Evolutionary conservation across 2,797 vertebrate species (phyloP), one percentile per base, ranked within the genome.

Genomic region (Amblyopsis hoosieri): DNA sequence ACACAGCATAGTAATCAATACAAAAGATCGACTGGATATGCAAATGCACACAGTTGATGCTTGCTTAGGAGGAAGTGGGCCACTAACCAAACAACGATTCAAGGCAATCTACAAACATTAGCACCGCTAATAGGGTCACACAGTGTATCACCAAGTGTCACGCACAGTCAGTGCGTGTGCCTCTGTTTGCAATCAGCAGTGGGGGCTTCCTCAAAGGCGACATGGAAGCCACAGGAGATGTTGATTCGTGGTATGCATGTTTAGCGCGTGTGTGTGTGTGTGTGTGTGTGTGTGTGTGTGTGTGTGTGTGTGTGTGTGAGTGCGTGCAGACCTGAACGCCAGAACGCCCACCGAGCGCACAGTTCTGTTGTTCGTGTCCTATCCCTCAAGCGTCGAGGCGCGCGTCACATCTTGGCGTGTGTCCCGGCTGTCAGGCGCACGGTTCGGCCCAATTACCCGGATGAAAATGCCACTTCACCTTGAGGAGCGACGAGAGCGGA

Each of bases 1-100:
- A 66, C 72, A 78, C 81, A 80, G 81, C 85, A 82, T 80, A 63
- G 84, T 73, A 88, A 90, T 90, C 88, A 86, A 90, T 90, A 84
- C 66, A 50, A 29, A 63, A 54, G 63, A 86, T 87, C 74, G 83
- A 89, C 78, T 78, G 76, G 76, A 82, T 85, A 76, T 81, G 79
- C 86, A 87, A 91, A 91, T 85, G 87, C 84, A 80, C 57, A 13
- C 59, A 55, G 66, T 54, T 68, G 64, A 74, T 65, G 83, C 66
- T 75, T 68, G 67, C 74, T 63, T 62, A 64, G 81, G 71, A 73
- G 71, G 72, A 72, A 48, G 60, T 13, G 66, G 42, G 42, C 14
- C 11, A 11, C 53, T 69, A 14, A 69, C 64, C 68, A 52, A 67
- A 66, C 83, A 62, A 64, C 17, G 77, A 85, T 64, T 71, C 57